These are phyloP conservation scores for Xestia ashworthii DNA, from an alignment of 2,888 invertebrate species.

Conservation along the genomic window DNA sequence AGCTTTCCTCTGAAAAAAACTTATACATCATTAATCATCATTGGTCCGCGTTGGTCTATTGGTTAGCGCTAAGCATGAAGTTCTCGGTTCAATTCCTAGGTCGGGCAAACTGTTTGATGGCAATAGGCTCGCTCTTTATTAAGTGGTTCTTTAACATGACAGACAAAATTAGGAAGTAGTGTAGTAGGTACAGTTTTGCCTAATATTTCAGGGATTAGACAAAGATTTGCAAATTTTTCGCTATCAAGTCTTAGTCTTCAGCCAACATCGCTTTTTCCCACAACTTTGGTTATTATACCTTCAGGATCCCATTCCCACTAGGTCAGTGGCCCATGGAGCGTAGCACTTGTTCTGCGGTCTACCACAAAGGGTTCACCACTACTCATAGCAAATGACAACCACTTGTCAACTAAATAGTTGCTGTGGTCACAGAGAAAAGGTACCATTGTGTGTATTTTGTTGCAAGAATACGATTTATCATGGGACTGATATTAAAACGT, in stretches of 20 bases:
- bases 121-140: too few species aligned
- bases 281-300: neutral
- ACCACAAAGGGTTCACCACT: conserved; percentile 53
- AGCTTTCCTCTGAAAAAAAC: too few species aligned
- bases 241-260: too few species aligned
- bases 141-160: too few species aligned
- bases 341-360: conserved; percentile 39
- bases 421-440: conserved; percentile 38
- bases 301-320: conserved; percentile 31
- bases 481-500: neutral
- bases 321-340: conserved; percentile 51
- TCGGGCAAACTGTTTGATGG: neutral
- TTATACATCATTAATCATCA: too few species aligned
- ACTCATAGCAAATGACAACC: conserved; percentile 36
- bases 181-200: too few species aligned
- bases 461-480: neutral
- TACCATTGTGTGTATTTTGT: conserved; percentile 21
- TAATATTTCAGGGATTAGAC: too few species aligned
- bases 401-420: conserved; percentile 5
- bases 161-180: too few species aligned
- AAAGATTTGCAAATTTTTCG: too few species aligned
- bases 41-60: too few species aligned
- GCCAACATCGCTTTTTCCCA: too few species aligned
- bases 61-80: neutral
- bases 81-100: neutral